Percentiles rank a stretch among this genome's conserved stretches.
phyloP scores from a whole-genome alignment of 2,113 vertebrate species.

The Lates calcarifer region DNA sequence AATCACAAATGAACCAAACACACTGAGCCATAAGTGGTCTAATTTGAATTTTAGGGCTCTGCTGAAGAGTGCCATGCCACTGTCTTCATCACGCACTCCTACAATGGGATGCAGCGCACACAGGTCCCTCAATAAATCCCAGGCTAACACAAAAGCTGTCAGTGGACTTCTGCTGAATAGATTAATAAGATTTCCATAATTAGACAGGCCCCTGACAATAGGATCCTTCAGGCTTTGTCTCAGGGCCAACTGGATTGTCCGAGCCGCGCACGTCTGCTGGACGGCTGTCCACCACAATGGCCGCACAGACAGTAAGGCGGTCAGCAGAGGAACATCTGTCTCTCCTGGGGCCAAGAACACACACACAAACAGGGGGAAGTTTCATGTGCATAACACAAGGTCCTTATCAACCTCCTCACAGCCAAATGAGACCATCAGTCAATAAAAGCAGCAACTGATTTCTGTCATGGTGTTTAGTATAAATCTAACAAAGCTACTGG shows the following conservation, averaged over 20 bases:
- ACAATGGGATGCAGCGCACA: constrained; percentile 80
- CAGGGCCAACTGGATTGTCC: constrained; percentile 87
- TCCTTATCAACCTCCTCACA: constrained; percentile 62
- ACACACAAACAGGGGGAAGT: constrained; percentile 58
- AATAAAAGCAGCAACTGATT: constrained; percentile 15
- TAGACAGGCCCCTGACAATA: constrained; percentile 91
- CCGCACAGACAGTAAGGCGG: constrained; percentile 85
- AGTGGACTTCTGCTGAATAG: constrained; percentile 88
- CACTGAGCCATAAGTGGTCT: constrained; percentile 41
- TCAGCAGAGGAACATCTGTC: constrained; percentile 86
- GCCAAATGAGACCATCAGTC: constrained; percentile 30
- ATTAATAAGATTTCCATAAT: constrained; percentile 99
- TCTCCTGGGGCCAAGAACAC: constrained; percentile 81
- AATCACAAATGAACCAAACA: constrained; percentile 42
- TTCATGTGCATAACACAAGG: constrained; percentile 55
- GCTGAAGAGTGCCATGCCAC: constrained; percentile 57
- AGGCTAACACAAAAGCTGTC: constrained; percentile 84
- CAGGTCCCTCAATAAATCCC: constrained; percentile 86
- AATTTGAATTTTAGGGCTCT: constrained; percentile 61
- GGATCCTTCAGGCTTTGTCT: constrained; percentile 95
- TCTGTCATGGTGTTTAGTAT: neutral
- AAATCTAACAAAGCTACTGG: neutral
- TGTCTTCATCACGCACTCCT: constrained; percentile 74
- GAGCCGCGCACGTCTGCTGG: constrained; percentile 87
- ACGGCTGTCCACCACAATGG: constrained; percentile 88